phyloP scores from a whole-genome alignment of 2,113 vertebrate genomes.

The Melanerpes formicivorus region DNA sequence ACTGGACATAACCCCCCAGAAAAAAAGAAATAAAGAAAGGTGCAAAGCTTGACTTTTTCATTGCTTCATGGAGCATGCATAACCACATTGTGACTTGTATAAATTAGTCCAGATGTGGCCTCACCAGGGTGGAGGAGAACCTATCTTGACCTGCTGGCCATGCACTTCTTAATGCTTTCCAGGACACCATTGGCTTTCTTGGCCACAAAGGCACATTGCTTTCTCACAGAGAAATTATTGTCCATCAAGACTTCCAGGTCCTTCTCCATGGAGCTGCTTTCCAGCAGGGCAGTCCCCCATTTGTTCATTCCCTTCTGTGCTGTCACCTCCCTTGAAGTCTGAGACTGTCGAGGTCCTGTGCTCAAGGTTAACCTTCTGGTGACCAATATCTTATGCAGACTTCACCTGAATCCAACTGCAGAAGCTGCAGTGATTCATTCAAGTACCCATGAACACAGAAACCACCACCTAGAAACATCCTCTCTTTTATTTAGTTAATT shows the following conservation, averaged over 20 bases:
- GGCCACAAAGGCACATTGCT: too few species aligned
- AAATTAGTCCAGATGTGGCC: background rate
- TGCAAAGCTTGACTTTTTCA: slow-evolving; percentile 23
- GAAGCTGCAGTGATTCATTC: background rate
- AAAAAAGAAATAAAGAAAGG: background rate
- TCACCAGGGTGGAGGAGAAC: too few species aligned
- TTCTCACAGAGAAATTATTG: too few species aligned
- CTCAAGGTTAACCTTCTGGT: background rate
- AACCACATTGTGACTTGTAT: background rate
- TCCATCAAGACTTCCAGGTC: too few species aligned
- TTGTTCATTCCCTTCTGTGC: background rate
- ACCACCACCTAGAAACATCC: fast-evolving
- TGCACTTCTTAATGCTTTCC: too few species aligned
- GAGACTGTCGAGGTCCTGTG: background rate
- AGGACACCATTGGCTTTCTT: too few species aligned
- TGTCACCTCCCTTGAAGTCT: background rate
- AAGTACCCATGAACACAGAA: background rate
- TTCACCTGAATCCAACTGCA: background rate
- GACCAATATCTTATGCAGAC: background rate
- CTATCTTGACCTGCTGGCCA: too few species aligned
- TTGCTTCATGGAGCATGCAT: background rate
- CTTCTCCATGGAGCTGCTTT: too few species aligned
- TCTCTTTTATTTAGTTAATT: slow-evolving; percentile 24
- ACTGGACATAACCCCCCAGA: background rate
- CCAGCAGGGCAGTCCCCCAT: background rate